phyloP scores from a whole-genome alignment of 2,113 vertebrate species.

The Tinamus guttatus region DNA sequence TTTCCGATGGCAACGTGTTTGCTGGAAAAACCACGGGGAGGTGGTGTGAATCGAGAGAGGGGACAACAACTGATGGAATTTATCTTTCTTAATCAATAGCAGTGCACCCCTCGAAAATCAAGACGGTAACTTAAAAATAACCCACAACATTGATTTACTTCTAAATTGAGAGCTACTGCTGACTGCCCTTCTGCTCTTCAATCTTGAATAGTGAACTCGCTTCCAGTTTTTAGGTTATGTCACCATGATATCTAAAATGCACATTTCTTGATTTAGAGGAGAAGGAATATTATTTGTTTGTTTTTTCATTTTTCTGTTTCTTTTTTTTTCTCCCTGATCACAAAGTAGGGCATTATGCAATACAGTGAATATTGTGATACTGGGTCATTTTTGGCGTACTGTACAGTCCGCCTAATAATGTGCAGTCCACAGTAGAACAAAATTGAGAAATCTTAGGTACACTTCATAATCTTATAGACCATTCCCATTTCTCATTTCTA shows the following conservation, averaged over 20 bases:
- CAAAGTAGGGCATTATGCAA: neutral
- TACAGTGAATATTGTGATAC: neutral
- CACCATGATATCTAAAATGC: neutral
- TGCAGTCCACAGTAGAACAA: neutral
- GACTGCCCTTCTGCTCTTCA: neutral
- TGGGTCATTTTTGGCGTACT: neutral
- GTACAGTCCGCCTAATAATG: neutral
- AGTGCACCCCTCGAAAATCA: neutral
- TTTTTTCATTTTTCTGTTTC: neutral
- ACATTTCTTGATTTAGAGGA: neutral
- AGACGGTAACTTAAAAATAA: neutral
- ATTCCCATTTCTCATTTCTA: constrained; percentile 14
- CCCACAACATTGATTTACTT: fast-evolving
- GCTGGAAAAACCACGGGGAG: neutral
- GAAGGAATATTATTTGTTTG: neutral
- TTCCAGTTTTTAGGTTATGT: neutral
- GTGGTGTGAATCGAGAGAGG: neutral
- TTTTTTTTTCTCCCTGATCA: neutral
- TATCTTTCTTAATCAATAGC: neutral
- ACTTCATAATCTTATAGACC: constrained; percentile 10
- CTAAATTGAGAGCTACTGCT: neutral
- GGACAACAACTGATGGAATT: neutral
- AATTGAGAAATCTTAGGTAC: constrained; percentile 9
- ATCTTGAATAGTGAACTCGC: neutral
- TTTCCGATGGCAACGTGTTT: neutral